Evolutionary conservation across 37 sponge, comb jelly and placozoan species (phyloP), one percentile per base, ranked within the genome.

Genomic region (Spongilla lacustris): DNA sequence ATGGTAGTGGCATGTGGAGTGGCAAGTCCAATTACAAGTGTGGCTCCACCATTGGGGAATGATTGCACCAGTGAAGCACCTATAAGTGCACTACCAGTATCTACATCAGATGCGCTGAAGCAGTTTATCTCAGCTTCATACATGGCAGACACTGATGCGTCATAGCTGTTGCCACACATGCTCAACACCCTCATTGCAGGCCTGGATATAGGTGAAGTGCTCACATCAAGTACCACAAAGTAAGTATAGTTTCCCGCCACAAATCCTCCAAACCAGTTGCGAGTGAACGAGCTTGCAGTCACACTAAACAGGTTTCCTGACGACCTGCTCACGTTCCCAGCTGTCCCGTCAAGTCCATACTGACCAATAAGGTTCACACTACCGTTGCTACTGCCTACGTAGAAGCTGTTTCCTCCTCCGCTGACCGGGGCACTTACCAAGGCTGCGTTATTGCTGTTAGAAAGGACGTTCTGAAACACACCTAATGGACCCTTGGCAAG

Each of bases 111-210:
- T 37, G 21, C 4, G 78, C 34, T 41, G 36, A 28, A 66, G 66
- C 80, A 79, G 25, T n/a, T 50, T 79, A 79, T 12, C 28, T 27
- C 26, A 13, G 66, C 67, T 49, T 79, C 80, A 79, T 79, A 79
- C 29, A 50, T 79, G 29, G 36, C 34, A 77, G 13, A 8, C 27
- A 77, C 37, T 48, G 37, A 11, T 77, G 36, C 17, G 14, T 32
- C 26, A 22, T 66, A 33, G 27, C 30, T 58, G 30, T 66, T 79
- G 49, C 29, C 80, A 79, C 80, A 79, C 80, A 29, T 68, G 4
- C 29, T 29, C 66, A 27, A 79, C 66, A 58, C 58, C 21, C 58
- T 58, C 58, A 58, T 17, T 58, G 19, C 58, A 67, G 26, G 24
- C 29, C 13, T 79, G 26, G 32, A 33, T 14, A 32, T 48, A 22